A percentile compares a stretch with the other conserved stretches of the same genome.
phyloP scores from a whole-genome alignment of 2,888 invertebrate species.

The Sepiola atlantica region DNA sequence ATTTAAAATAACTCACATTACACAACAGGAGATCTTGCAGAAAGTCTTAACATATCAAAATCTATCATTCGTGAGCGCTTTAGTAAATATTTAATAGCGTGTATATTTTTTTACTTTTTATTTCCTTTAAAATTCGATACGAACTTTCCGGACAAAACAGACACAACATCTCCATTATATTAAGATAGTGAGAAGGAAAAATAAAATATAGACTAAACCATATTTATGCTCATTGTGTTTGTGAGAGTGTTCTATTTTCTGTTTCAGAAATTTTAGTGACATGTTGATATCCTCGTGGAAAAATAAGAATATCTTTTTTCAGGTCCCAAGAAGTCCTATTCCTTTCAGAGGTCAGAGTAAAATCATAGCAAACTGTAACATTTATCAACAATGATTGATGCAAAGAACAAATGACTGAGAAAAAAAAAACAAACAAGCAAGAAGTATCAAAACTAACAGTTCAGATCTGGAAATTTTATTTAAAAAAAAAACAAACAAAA shows the following conservation, averaged over 20 bases:
- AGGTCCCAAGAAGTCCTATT: not conserved
- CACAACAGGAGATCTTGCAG: too few relatives aligned
- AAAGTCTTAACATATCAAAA: too few relatives aligned
- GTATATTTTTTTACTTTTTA: too few relatives aligned
- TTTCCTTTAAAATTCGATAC: too few relatives aligned
- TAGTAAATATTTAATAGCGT: too few relatives aligned
- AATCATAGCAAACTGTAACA: not conserved
- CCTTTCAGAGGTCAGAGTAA: not conserved
- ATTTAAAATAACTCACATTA: too few relatives aligned
- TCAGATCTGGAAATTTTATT: not conserved
- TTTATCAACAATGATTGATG: slow-evolving; percentile 32
- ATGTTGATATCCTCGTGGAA: not conserved
- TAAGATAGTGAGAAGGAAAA: not conserved
- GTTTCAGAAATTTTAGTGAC: not conserved
- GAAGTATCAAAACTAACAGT: not conserved
- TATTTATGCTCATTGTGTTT: not conserved
- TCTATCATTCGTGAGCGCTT: too few relatives aligned
- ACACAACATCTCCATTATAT: too few relatives aligned
- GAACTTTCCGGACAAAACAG: too few relatives aligned
- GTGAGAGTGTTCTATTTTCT: not conserved
- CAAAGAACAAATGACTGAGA: not conserved
- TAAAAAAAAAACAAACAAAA: too few relatives aligned
- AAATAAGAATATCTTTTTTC: not conserved
- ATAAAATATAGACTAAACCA: not conserved
- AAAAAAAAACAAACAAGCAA: not conserved